Evolutionary conservation across 2,888 invertebrate genomes (phyloP).

Genomic region (Thalpophila matura): DNA sequence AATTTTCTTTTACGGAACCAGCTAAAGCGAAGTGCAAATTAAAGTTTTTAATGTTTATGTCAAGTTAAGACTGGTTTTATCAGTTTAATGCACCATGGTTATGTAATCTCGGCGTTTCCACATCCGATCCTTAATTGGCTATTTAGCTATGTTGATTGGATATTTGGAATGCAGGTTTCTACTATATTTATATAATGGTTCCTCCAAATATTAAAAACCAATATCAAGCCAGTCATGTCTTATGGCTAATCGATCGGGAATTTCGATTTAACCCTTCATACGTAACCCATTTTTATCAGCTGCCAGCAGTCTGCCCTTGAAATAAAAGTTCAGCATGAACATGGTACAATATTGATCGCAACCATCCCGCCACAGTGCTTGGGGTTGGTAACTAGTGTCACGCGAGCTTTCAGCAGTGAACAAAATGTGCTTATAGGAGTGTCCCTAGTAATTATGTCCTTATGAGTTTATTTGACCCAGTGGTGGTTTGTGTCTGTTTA

Average conservation of each 20-base stretch:
- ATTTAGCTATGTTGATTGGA: neutral
- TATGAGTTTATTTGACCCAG: conserved; percentile 45
- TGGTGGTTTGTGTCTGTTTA: conserved; percentile 44
- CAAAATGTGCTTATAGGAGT: conserved; percentile 74
- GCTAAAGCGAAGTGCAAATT: conserved; percentile 21
- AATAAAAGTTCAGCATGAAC: conserved; percentile 69
- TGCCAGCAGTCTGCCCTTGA: conserved; percentile 70
- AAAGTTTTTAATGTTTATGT: conserved; percentile 7
- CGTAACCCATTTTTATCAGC: conserved; percentile 55
- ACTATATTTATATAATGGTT: too few relatives aligned
- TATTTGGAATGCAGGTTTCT: neutral
- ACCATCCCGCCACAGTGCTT: conserved; percentile 65
- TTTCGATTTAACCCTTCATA: conserved; percentile 39
- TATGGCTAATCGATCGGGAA: conserved; percentile 36
- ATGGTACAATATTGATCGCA: conserved; percentile 76
- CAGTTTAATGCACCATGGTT: conserved; percentile 21
- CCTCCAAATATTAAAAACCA: neutral
- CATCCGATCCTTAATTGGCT: neutral
- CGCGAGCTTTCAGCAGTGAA: conserved; percentile 78
- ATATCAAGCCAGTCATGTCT: conserved; percentile 12
- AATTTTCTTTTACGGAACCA: conserved; percentile 25
- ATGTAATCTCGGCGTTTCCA: conserved; percentile 12
- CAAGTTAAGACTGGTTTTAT: conserved; percentile 34
- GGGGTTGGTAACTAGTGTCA: conserved; percentile 74
- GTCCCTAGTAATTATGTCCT: conserved; percentile 62